These are phyloP conservation scores for Cherax destructor DNA, from an alignment of 1,140 invertebrate genomes.

Conservation along the genomic window DNA sequence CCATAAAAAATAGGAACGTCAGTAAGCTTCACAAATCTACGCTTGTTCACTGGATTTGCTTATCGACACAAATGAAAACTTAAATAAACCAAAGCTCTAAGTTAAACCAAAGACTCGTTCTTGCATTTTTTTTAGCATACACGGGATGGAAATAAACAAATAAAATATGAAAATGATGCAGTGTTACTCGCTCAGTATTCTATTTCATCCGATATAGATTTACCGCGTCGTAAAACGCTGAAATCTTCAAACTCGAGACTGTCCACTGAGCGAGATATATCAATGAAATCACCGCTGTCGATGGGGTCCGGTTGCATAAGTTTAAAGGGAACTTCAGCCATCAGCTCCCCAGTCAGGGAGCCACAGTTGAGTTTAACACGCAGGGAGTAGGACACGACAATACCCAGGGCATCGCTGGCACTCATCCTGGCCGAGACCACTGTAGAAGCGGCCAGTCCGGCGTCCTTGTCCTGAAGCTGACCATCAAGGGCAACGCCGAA, in stretches of 20 bases:
- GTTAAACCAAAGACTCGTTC: too few relatives aligned
- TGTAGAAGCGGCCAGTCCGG: conserved; percentile 92
- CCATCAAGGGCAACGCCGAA: conserved; percentile 89
- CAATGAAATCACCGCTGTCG: background rate
- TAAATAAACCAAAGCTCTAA: too few relatives aligned
- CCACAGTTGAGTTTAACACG: conserved; percentile 92
- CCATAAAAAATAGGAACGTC: too few relatives aligned
- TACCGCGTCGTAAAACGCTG: background rate
- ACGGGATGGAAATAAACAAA: too few relatives aligned
- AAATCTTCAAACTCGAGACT: conserved; percentile 32
- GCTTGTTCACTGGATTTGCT: too few relatives aligned
- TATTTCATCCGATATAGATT: conserved; percentile 18
- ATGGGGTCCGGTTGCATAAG: conserved; percentile 19
- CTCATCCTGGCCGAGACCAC: conserved; percentile 87
- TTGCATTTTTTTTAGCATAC: too few relatives aligned
- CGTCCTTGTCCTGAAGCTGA: conserved; percentile 87
- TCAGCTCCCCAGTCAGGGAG: conserved; percentile 89
- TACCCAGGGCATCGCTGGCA: conserved; percentile 89
- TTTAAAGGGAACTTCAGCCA: conserved; percentile 77
- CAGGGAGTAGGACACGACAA: conserved; percentile 92
- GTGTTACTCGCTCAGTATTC: background rate
- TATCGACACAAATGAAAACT: too few relatives aligned
- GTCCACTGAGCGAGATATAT: conserved; percentile 12
- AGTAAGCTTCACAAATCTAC: too few relatives aligned
- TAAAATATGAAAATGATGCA: too few relatives aligned